These are phyloP conservation scores for Megalurothrips usitatus DNA, from an alignment of 2,888 invertebrate species.

Conservation along the genomic window DNA sequence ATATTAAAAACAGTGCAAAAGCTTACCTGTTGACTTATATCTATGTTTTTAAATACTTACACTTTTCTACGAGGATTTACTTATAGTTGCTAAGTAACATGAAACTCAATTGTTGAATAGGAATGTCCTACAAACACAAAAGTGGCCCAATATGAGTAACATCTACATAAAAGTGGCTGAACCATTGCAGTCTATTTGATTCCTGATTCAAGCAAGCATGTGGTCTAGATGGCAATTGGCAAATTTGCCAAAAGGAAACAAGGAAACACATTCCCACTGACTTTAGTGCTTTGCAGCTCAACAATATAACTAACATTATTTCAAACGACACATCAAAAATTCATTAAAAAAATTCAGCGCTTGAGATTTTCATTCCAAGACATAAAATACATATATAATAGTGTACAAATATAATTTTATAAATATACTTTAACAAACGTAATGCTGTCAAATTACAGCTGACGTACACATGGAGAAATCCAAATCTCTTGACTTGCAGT, in stretches of 20 bases:
- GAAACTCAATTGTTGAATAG: constrained; percentile 3
- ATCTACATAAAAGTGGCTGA: constrained; percentile 16
- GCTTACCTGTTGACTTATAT: background rate
- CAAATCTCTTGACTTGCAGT: background rate
- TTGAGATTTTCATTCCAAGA: constrained; percentile 10
- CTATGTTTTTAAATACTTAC: background rate
- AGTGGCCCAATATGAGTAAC: constrained; percentile 16
- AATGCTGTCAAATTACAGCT: background rate
- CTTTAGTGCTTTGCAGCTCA: background rate
- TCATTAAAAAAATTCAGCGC: background rate
- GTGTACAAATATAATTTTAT: constrained; percentile 15
- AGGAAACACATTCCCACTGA: background rate
- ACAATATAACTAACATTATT: background rate
- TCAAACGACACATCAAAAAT: background rate
- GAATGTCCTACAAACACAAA: constrained; percentile 25
- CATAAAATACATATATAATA: background rate
- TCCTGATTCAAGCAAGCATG: background rate
- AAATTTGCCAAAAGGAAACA: background rate
- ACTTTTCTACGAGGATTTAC: background rate
- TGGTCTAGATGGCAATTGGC: background rate
- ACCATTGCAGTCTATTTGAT: background rate
- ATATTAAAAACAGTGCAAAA: background rate
- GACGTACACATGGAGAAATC: background rate
- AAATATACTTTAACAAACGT: background rate
- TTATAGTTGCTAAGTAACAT: background rate